phyloP scores from a whole-genome alignment of 92 coral and sea anemone genomes.

The Pocillopora meandrina region DNA sequence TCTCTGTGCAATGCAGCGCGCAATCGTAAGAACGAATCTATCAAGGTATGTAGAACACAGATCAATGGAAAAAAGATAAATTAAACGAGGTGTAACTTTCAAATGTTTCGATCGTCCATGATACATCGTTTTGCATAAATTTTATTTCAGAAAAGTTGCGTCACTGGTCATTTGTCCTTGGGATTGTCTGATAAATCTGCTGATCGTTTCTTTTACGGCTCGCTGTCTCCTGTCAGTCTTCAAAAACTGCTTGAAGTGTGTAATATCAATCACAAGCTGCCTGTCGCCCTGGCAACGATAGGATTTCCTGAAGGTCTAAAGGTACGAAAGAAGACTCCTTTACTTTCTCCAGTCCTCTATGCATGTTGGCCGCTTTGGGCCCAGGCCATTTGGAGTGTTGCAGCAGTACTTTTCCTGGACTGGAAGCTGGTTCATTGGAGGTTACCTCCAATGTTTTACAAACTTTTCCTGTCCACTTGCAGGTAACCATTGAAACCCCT shows the following conservation, averaged over 20 bases:
- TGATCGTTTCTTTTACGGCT: slow-evolving; percentile 88
- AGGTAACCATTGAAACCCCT: no score
- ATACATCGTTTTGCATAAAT: background rate
- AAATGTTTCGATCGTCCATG: background rate
- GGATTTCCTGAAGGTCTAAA: slow-evolving; percentile 94
- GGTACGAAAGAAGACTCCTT: slow-evolving; percentile 45
- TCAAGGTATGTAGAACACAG: background rate
- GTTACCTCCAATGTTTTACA: no score
- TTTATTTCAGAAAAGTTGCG: slow-evolving; percentile 67
- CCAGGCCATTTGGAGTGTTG: background rate
- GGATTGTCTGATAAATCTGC: slow-evolving; percentile 81
- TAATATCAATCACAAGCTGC: slow-evolving; percentile 59
- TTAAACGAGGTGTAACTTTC: no score
- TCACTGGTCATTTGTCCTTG: slow-evolving; percentile 80
- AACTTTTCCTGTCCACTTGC: no score
- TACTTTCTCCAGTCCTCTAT: background rate
- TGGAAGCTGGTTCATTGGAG: no score
- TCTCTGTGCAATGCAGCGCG: slow-evolving; percentile 10
- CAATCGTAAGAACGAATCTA: slow-evolving; percentile 6
- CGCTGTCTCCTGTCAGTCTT: slow-evolving; percentile 72
- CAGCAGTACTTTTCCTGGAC: no score
- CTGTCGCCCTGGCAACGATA: slow-evolving; percentile 76
- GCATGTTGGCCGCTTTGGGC: background rate
- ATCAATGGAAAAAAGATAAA: no score
- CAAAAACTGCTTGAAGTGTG: slow-evolving; percentile 77